Conservation (phyloP, 1,140 invertebrate genomes). For the Tyrophagus putrescentiae region DNA sequence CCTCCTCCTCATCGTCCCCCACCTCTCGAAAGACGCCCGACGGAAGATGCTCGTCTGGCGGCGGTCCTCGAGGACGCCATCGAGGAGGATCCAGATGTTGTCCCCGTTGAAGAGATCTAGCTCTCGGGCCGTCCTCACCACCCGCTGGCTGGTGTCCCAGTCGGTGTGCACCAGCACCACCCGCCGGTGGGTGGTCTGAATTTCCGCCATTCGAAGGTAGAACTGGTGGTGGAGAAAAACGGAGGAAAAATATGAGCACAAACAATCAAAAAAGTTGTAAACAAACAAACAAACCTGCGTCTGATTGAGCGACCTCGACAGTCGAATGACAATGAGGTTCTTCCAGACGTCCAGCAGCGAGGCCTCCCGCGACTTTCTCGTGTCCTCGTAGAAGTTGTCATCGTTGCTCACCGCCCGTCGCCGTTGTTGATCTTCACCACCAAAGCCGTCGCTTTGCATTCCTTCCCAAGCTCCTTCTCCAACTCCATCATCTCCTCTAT, state of each 20-base stretch:
- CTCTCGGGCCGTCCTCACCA: slow-evolving; percentile 17
- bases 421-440: background rate
- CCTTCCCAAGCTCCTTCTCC: background rate
- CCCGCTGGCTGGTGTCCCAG: slow-evolving; percentile 13
- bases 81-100: slow-evolving; percentile 25
- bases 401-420: background rate
- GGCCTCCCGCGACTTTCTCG: background rate
- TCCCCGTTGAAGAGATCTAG: slow-evolving; percentile 22
- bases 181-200: slow-evolving; percentile 23
- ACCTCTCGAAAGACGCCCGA: too few relatives aligned
- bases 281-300: slow-evolving; percentile 5
- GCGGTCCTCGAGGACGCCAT: slow-evolving; percentile 18
- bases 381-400: background rate
- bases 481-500: background rate
- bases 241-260: background rate
- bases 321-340: slow-evolving; percentile 3
- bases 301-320: slow-evolving; percentile 1
- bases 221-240: slow-evolving; percentile 17
- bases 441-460: too few relatives aligned
- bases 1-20: too few relatives aligned
- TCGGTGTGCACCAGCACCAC: slow-evolving; percentile 23
- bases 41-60: too few relatives aligned
- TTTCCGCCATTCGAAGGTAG: slow-evolving; percentile 22
- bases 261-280: slow-evolving; percentile 1
- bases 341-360: slow-evolving; percentile 6